Conservation (phyloP, 2,113 vertebrate genomes). For the Pomatorhinus ruficollis region DNA sequence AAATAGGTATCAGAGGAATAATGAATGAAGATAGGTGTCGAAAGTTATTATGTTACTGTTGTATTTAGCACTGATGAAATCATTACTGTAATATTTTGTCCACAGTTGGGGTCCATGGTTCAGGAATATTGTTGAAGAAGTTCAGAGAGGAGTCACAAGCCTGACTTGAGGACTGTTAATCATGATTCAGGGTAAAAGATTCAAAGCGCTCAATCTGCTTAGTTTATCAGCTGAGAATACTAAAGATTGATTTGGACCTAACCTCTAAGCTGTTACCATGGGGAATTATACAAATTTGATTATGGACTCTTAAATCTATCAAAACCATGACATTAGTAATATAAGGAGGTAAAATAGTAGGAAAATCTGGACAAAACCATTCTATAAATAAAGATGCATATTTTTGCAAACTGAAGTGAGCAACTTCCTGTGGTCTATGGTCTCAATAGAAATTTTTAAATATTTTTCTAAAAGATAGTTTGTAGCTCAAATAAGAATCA, state of each 20-base stretch:
- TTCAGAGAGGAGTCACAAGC: slow-evolving; percentile 44
- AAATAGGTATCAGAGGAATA: slow-evolving; percentile 63
- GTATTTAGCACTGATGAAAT: slow-evolving; percentile 69
- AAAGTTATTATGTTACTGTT: slow-evolving; percentile 58
- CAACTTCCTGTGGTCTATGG: background rate
- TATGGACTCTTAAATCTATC: slow-evolving; percentile 10
- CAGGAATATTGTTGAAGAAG: slow-evolving; percentile 42
- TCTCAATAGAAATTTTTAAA: background rate
- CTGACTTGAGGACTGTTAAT: slow-evolving; percentile 27
- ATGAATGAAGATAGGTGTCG: slow-evolving; percentile 64
- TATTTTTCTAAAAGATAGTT: background rate
- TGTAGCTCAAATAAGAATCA: background rate
- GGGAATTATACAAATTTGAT: background rate
- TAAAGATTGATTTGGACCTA: slow-evolving; percentile 39
- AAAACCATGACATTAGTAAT: background rate
- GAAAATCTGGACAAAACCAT: background rate
- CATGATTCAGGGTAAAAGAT: slow-evolving; percentile 39
- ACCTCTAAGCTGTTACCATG: slow-evolving; percentile 10
- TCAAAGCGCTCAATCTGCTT: slow-evolving; percentile 14
- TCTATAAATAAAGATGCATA: background rate
- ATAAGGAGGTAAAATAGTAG: background rate
- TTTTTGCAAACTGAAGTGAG: background rate
- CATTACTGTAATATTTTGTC: slow-evolving; percentile 59
- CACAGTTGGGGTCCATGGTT: slow-evolving; percentile 37
- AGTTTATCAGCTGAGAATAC: slow-evolving; percentile 28